These are phyloP conservation scores for Oxycera nigricornis DNA, from an alignment of 2,888 invertebrate genomes.

Conservation along the genomic window DNA sequence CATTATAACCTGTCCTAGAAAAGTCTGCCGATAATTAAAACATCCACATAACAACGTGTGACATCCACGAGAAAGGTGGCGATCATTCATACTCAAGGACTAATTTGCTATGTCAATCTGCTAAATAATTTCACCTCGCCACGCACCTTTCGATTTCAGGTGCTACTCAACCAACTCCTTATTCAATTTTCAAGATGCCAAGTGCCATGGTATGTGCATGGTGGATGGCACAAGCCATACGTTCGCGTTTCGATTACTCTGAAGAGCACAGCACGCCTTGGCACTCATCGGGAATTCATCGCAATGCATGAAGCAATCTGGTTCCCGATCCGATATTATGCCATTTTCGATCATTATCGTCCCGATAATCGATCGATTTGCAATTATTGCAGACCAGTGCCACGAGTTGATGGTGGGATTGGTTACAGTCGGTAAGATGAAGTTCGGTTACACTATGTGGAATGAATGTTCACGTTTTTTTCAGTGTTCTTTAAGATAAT, in stretches of 20 bases:
- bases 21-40: no score
- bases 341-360: slow-evolving; percentile 23
- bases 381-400: slow-evolving; percentile 4
- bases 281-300: neutral
- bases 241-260: neutral
- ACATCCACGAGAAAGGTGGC: neutral
- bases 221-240: neutral
- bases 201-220: no score
- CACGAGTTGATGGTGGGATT: neutral
- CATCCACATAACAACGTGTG: no score
- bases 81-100: slow-evolving; percentile 1
- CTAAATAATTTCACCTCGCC: slow-evolving; percentile 7
- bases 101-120: slow-evolving; percentile 4
- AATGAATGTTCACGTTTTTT: no score
- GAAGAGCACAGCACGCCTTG: neutral
- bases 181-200: no score
- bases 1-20: no score
- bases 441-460: no score
- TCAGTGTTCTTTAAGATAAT: no score
- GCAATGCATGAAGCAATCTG: neutral
- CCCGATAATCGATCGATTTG: slow-evolving; percentile 37
- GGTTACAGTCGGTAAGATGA: no score
- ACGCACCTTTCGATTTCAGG: slow-evolving; percentile 9
- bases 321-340: neutral
- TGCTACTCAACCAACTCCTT: no score